Evolutionary conservation across 2,888 invertebrate species (phyloP), one percentile per base, ranked within the genome.

Genomic region (Diadromus collaris): DNA sequence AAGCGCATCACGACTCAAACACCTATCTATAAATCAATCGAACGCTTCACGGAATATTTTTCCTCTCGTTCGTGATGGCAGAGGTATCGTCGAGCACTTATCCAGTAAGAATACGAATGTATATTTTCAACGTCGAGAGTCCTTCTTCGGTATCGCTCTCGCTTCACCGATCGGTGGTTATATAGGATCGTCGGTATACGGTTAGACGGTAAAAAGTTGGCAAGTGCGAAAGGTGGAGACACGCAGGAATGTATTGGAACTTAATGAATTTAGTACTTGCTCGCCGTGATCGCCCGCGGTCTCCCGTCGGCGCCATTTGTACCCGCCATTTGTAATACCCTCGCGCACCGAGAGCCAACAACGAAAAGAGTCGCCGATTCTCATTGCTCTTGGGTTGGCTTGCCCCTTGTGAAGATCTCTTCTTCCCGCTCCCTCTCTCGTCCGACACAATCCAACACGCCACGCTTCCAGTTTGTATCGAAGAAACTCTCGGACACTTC

Each of bases 191-290:
- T 27, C 34, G 16, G 48, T 61, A 10, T 56, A 44, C 56, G 74
- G 70, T 38, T 32, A 46, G 56, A 27, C n/a, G 46, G 65, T 70
- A 81, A 81, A 81, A 81, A 79, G 75, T 64, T 64, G 48, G 69
- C 69, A 64, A 79, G 79, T 74, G 80, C 77, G 71, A 76, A 72
- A 75, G 74, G 76, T 65, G 81, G 58, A 82, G 81, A 81, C 83
- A 81, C 68, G 79, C 29, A 76, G 82, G 83, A 82, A 83, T 83
- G 79, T 80, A 84, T 84, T 81, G 82, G 82, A 83, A 83, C 70
- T 82, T 82, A 82, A 85, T 83, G 85, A 83, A 84, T 83, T 81
- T 80, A 83, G 80, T 82, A 83, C 70, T 79, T 71, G 81, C 80
- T 72, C 54, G 34, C n/a, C 63, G 44, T 56, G 60, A 41, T 51